A percentile compares a stretch with the other conserved stretches of the same genome.
Conservation (phyloP, 2,113 vertebrate species). For the Chaetodon auriga region DNA sequence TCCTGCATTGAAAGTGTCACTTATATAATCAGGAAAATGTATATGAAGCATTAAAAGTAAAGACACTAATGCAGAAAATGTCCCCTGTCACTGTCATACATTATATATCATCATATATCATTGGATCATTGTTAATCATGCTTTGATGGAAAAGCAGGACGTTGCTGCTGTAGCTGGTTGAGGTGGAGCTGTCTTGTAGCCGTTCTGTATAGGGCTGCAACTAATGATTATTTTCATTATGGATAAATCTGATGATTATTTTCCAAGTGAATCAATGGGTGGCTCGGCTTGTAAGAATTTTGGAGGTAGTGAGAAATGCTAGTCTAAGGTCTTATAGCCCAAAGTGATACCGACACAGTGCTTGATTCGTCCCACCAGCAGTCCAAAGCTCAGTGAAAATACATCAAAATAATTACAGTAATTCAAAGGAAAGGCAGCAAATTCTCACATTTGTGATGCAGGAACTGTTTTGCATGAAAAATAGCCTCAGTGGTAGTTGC, state of each 20-base stretch:
- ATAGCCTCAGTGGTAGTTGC: too few species aligned
- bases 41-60: not conserved
- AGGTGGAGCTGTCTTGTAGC: not conserved
- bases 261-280: not conserved
- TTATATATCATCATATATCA: not conserved
- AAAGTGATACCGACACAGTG: not conserved
- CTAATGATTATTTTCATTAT: not conserved
- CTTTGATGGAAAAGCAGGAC: not conserved
- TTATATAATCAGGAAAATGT: not conserved
- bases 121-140: not conserved
- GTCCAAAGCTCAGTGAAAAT: too few species aligned
- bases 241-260: not conserved
- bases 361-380: not conserved
- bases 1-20: not conserved
- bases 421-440: too few species aligned
- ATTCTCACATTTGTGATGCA: too few species aligned
- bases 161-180: not conserved
- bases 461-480: too few species aligned
- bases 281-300: not conserved
- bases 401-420: too few species aligned
- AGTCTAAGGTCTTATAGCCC: not conserved
- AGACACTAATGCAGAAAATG: not conserved
- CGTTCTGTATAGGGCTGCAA: not conserved
- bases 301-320: not conserved
- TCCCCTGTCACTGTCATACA: not conserved